Evolutionary conservation across 2,888 invertebrate species (phyloP).

Genomic region (Drosophila tripunctata): DNA sequence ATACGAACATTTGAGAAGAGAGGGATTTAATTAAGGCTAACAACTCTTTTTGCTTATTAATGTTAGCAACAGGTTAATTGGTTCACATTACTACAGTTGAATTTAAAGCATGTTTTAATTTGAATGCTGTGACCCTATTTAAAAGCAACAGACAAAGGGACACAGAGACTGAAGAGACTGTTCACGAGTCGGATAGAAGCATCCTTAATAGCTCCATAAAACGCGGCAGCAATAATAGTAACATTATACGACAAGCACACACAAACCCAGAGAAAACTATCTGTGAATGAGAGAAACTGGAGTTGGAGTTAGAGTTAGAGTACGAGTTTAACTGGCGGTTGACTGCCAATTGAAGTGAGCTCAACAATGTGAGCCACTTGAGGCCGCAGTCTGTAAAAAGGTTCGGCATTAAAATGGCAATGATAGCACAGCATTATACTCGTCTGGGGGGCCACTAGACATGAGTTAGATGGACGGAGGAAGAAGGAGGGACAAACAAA

Average conservation of each 20-base stretch:
- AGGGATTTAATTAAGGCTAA: slow-evolving; percentile 6
- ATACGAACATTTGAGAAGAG: slow-evolving; percentile 1
- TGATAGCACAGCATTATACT: slow-evolving; percentile 65
- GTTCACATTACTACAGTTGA: background rate
- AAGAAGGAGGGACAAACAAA: background rate
- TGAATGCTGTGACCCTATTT: slow-evolving; percentile 1
- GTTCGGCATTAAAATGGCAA: slow-evolving; percentile 50
- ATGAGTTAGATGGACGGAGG: slow-evolving; percentile 10
- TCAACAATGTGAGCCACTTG: slow-evolving; percentile 40
- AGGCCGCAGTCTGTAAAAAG: slow-evolving; percentile 12
- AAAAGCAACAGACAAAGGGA: background rate
- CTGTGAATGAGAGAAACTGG: background rate
- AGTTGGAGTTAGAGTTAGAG: background rate
- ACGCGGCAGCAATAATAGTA: slow-evolving; percentile 54
- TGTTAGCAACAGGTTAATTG: background rate
- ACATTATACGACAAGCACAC: slow-evolving; percentile 25
- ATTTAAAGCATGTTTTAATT: slow-evolving; percentile 13
- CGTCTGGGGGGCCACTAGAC: slow-evolving; percentile 67
- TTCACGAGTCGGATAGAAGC: slow-evolving; percentile 43
- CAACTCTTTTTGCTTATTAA: background rate
- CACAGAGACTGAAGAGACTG: background rate
- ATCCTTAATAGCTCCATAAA: slow-evolving; percentile 65
- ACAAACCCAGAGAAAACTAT: slow-evolving; percentile 12
- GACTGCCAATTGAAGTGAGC: slow-evolving; percentile 29
- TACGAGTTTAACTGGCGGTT: slow-evolving; percentile 11